These are phyloP conservation scores for Hesperophylax magnus DNA, from an alignment of 1,140 invertebrate genomes.

Conservation along the genomic window DNA sequence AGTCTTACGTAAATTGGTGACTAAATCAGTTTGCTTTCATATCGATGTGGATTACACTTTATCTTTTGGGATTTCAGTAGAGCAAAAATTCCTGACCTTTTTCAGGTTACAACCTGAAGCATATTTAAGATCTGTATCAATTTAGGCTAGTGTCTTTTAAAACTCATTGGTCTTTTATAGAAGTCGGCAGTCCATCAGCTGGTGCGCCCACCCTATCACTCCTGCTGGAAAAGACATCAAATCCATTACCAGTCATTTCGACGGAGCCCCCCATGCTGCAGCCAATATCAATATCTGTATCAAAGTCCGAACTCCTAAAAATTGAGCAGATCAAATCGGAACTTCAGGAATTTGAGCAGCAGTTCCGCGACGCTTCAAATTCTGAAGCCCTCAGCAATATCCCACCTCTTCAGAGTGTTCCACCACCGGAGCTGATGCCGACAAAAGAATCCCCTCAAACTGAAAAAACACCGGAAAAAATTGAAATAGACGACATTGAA, in stretches of 20 bases:
- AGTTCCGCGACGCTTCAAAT: conserved; percentile 59
- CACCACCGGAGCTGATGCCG: conserved; percentile 27
- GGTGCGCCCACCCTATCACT: conserved; percentile 78
- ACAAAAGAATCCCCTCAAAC: conserved; percentile 45
- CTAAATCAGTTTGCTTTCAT: too few relatives aligned
- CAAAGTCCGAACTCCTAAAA: conserved; percentile 47
- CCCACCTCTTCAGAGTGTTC: conserved; percentile 38
- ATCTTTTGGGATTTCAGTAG: too few relatives aligned
- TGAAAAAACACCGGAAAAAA: conserved; percentile 61
- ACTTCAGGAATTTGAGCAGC: conserved; percentile 65
- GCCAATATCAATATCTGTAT: conserved; percentile 44
- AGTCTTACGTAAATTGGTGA: too few relatives aligned
- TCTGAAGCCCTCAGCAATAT: conserved; percentile 34
- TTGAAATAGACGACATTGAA: conserved; percentile 70
- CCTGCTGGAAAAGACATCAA: conserved; percentile 71
- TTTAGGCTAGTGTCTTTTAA: not conserved
- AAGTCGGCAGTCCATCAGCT: conserved; percentile 72
- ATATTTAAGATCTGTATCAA: not conserved
- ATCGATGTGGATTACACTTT: too few relatives aligned
- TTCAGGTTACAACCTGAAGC: too few relatives aligned
- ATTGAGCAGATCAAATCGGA: conserved; percentile 69
- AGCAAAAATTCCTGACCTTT: too few relatives aligned
- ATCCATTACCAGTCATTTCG: conserved; percentile 1
- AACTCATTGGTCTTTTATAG: conserved; percentile 55
- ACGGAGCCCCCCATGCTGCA: conserved; percentile 24